A percentile compares a stretch with the other conserved stretches of the same genome.
These are phyloP conservation scores for Bombus terrestris DNA, from an alignment of 1,140 invertebrate species.

Conservation along the genomic window DNA sequence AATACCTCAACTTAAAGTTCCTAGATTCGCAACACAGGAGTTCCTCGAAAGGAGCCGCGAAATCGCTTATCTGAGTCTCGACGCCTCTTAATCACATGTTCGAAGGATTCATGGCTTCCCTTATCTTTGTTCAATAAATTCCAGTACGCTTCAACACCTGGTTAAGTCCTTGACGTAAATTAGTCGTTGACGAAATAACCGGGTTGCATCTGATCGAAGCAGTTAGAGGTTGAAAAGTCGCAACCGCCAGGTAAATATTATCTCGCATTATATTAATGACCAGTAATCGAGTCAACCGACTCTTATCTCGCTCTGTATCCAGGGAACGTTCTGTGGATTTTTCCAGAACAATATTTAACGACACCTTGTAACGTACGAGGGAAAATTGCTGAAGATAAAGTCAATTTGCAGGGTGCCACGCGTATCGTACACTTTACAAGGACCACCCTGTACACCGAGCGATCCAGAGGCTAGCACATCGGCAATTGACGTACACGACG, in stretches of 20 bases:
- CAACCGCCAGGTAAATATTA: neutral
- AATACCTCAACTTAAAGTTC: neutral
- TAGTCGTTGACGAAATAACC: neutral
- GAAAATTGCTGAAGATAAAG: no score
- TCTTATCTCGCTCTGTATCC: neutral
- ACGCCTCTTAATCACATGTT: conserved; percentile 3
- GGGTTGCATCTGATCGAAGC: neutral
- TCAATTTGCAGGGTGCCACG: neutral
- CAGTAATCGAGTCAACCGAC: neutral
- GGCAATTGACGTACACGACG: conserved; percentile 28
- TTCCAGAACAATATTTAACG: neutral
- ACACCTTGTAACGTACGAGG: no score
- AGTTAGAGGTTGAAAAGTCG: neutral
- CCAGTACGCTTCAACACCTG: neutral
- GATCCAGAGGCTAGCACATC: neutral
- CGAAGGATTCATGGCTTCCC: neutral
- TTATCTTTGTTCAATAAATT: conserved; percentile 32
- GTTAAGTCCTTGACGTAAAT: neutral
- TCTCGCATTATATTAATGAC: conserved; percentile 8
- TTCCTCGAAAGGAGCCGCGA: neutral
- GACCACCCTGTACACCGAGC: conserved; percentile 20
- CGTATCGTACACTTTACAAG: neutral
- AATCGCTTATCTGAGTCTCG: conserved; percentile 1
- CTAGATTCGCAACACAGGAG: neutral
- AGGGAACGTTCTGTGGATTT: neutral